Evolutionary conservation across 2,797 vertebrate genomes (phyloP).

Genomic region (Acropternis orthonyx): DNA sequence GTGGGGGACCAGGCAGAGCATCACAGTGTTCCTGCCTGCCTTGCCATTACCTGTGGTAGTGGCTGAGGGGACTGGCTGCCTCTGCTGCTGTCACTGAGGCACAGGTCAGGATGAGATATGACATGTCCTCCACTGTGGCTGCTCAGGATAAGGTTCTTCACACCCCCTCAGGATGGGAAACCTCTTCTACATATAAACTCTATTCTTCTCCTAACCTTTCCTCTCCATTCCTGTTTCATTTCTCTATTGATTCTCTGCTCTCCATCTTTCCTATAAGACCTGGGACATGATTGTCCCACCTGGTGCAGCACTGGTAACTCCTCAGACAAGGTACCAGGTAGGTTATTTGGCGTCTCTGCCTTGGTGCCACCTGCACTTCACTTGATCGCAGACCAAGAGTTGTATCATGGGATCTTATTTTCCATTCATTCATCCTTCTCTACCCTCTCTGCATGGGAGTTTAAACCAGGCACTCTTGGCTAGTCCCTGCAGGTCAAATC

Average conservation of each 20-base stretch:
- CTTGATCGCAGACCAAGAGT: background rate
- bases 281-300: background rate
- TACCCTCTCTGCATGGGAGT: background rate
- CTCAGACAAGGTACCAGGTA: background rate
- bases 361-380: background rate
- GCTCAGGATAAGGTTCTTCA: background rate
- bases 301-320: background rate
- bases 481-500: background rate
- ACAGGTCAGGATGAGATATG: background rate
- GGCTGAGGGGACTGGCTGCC: background rate
- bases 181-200: background rate
- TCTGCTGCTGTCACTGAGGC: background rate
- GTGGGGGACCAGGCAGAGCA: background rate
- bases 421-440: background rate
- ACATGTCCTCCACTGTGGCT: accelerated
- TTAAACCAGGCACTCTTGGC: background rate
- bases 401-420: accelerated
- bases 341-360: background rate
- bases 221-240: background rate
- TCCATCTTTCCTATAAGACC: background rate
- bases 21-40: background rate
- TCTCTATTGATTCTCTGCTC: background rate
- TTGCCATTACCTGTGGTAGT: background rate
- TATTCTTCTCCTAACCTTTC: background rate
- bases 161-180: background rate